Evolutionary conservation across 2,797 vertebrate species (phyloP).

Genomic region (Semotilus atromaculatus): DNA sequence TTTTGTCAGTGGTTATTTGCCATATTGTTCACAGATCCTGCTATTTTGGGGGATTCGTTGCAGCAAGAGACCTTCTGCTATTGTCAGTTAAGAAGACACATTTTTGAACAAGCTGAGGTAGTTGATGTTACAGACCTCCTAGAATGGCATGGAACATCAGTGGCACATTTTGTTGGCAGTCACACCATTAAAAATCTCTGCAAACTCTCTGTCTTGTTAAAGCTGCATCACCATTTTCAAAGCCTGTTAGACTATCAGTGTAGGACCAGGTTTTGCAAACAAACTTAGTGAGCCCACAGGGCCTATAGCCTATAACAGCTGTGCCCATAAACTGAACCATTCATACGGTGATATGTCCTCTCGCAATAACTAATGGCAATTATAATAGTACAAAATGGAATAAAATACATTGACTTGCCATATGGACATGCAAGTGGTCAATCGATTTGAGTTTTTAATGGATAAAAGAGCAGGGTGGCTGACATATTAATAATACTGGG

Average conservation of each 20-base stretch:
- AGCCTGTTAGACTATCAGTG: not conserved
- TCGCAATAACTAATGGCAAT: not conserved
- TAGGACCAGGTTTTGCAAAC: not conserved
- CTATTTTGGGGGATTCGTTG: not conserved
- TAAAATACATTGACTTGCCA: not conserved
- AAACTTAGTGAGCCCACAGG: not conserved
- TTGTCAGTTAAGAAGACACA: not conserved
- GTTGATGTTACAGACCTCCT: constrained; percentile 14
- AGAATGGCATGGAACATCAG: constrained; percentile 13
- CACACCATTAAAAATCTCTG: not conserved
- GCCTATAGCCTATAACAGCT: not conserved
- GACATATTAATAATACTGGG: not conserved
- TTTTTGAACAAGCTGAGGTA: constrained; percentile 5
- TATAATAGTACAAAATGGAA: constrained; percentile 7
- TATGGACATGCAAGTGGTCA: not conserved
- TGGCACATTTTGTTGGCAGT: constrained; percentile 19
- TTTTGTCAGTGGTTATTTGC: not conserved
- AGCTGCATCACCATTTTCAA: not conserved
- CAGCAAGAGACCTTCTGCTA: not conserved
- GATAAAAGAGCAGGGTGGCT: not conserved
- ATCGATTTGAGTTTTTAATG: not conserved
- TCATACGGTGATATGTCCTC: not conserved
- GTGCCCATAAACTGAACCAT: not conserved
- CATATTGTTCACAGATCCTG: not conserved
- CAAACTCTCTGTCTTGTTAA: not conserved